Evolutionary conservation across 2,888 invertebrate species (phyloP).

Genomic region (Caenorhabditis virilis): DNA sequence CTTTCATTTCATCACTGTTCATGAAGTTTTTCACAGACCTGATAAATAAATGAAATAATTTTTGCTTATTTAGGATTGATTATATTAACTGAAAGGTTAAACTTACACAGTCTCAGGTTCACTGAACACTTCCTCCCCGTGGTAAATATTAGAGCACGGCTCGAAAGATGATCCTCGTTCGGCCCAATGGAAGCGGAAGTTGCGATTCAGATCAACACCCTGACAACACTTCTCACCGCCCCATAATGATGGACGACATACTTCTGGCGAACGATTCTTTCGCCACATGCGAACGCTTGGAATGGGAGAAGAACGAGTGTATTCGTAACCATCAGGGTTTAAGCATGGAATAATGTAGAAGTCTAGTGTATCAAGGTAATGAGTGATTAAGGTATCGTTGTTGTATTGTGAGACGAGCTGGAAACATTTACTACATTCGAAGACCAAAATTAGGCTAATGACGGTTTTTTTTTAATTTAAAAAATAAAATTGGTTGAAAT

Average conservation of each 20-base stretch:
- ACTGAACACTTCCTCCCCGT: conserved; percentile 65
- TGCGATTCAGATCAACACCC: conserved; percentile 68
- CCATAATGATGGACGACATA: conserved; percentile 56
- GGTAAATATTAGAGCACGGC: conserved; percentile 68
- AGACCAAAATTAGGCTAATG: too few species aligned
- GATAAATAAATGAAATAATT: too few species aligned
- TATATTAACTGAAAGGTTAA: too few species aligned
- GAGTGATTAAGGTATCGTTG: conserved; percentile 56
- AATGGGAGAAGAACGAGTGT: conserved; percentile 57
- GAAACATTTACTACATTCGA: conserved; percentile 9
- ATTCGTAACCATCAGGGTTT: conserved; percentile 68
- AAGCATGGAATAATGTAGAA: conserved; percentile 65
- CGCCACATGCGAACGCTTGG: conserved; percentile 67
- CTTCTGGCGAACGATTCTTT: conserved; percentile 66
- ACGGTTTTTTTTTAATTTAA: background rate
- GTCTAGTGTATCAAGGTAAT: conserved; percentile 61
- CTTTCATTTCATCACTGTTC: conserved; percentile 49
- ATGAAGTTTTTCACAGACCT: conserved; percentile 63
- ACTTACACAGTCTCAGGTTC: conserved; percentile 65
- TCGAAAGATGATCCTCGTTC: conserved; percentile 66
- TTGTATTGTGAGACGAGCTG: conserved; percentile 64
- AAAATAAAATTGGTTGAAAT: background rate
- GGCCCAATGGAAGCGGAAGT: conserved; percentile 68
- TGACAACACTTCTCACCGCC: conserved; percentile 65
- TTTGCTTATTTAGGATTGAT: too few species aligned